A percentile compares a stretch with the other conserved stretches of the same genome.
Evolutionary conservation across 1,140 invertebrate genomes (phyloP).

Genomic region (Orius laevigatus): DNA sequence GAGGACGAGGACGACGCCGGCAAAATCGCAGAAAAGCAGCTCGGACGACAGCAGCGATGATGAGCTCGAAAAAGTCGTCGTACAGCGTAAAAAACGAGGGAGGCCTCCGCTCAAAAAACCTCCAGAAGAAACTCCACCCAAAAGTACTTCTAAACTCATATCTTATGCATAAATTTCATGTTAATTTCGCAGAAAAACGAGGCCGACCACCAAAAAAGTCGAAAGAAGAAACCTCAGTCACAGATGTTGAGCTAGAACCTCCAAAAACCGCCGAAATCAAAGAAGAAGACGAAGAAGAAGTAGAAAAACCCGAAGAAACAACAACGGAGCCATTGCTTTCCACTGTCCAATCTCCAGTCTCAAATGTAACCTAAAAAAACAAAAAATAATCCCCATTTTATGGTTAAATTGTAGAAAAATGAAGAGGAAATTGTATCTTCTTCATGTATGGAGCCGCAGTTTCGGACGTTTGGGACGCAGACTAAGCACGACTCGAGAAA

Average conservation of each 20-base stretch:
- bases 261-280: neutral
- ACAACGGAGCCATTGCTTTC: too few relatives aligned
- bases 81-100: conserved; percentile 9
- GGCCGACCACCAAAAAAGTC: conserved; percentile 18
- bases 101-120: conserved; percentile 6
- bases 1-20: conserved; percentile 3
- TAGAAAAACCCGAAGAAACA: neutral
- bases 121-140: neutral
- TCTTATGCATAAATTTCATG: neutral
- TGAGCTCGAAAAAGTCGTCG: conserved; percentile 11
- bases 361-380: too few relatives aligned
- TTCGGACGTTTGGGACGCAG: conserved; percentile 18
- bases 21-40: conserved; percentile 8
- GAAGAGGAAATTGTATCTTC: conserved; percentile 24
- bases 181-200: conserved; percentile 5
- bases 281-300: conserved; percentile 4
- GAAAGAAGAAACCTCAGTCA: conserved; percentile 21
- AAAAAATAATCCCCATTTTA: too few relatives aligned
- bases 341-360: too few relatives aligned
- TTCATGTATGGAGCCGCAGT: conserved; percentile 21
- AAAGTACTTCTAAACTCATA: conserved; percentile 1
- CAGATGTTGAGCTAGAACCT: conserved; percentile 3
- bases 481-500: conserved; percentile 18
- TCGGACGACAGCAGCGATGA: conserved; percentile 18
- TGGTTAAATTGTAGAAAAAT: conserved; percentile 15